phyloP scores from a whole-genome alignment of 2,113 vertebrate species.

The Opisthocomus hoazin region DNA sequence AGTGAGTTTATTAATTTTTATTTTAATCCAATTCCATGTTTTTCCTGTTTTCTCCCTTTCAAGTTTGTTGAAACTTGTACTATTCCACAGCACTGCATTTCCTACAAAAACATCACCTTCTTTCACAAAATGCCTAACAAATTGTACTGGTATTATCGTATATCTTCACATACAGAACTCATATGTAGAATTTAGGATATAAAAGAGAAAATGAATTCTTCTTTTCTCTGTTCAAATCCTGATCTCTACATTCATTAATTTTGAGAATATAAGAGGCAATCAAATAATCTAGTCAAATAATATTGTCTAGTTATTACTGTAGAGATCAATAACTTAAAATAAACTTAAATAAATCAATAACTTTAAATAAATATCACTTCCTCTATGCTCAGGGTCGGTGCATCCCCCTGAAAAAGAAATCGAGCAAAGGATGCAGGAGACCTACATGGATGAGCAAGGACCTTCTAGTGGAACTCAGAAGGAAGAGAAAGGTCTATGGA shows the following conservation, averaged over 20 bases:
- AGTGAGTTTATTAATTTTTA: not conserved
- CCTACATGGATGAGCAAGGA: no score
- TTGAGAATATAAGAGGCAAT: not conserved
- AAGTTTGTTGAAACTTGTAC: not conserved
- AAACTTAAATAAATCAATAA: no score
- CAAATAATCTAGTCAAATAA: not conserved
- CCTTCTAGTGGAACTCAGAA: no score
- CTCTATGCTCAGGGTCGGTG: no score
- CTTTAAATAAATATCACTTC: no score
- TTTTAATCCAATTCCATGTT: not conserved
- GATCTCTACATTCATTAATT: not conserved
- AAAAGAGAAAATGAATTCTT: not conserved
- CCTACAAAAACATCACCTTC: not conserved
- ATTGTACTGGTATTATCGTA: not conserved
- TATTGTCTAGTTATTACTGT: not conserved
- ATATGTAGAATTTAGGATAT: not conserved
- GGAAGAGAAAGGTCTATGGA: no score
- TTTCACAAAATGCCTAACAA: not conserved
- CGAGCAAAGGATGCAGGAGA: no score
- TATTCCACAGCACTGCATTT: not conserved
- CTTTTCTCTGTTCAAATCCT: not conserved
- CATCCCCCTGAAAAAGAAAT: no score
- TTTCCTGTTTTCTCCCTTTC: not conserved
- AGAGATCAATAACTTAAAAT: not conserved
- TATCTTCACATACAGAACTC: not conserved